These are phyloP conservation scores for Chanos chanos DNA, from an alignment of 2,797 vertebrate species.

Conservation along the genomic window DNA sequence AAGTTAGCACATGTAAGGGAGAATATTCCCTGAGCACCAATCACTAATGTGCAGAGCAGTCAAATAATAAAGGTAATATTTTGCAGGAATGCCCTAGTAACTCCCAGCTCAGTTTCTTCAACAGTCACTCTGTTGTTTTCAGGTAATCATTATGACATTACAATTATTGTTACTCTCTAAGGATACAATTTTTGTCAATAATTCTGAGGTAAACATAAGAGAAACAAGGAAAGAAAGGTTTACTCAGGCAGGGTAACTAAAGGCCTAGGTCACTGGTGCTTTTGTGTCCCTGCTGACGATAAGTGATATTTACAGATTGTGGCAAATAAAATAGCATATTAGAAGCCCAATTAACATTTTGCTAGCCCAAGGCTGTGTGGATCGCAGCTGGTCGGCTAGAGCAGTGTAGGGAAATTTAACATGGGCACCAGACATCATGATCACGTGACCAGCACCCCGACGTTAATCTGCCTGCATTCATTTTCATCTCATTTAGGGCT, in stretches of 20 bases:
- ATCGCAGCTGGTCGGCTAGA: constrained; percentile 61
- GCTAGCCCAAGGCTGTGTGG: constrained; percentile 66
- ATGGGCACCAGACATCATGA: constrained; percentile 57
- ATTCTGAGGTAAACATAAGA: background rate
- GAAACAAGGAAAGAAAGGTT: background rate
- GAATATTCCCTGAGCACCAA: too few relatives aligned
- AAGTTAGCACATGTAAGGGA: too few relatives aligned
- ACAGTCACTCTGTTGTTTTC: constrained; percentile 29
- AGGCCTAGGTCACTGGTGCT: constrained; percentile 44
- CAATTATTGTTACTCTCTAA: constrained; percentile 16
- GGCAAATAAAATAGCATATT: constrained; percentile 71
- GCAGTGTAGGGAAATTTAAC: constrained; percentile 51
- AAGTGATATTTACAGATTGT: constrained; percentile 74
- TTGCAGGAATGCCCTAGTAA: too few relatives aligned
- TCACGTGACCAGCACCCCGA: constrained; percentile 60
- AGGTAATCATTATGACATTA: constrained; percentile 19
- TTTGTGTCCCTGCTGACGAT: constrained; percentile 60
- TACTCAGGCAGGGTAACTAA: constrained; percentile 14
- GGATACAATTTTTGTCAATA: constrained; percentile 31
- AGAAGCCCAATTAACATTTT: constrained; percentile 78
- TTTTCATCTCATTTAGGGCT: constrained; percentile 69
- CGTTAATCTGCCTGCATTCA: constrained; percentile 64
- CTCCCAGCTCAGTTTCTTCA: too few relatives aligned
- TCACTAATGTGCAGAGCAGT: too few relatives aligned
- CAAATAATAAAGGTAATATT: too few relatives aligned